Evolutionary conservation across 2,888 invertebrate species (phyloP), one percentile per base, ranked within the genome.

Genomic region (Agrenia bidenticulata): DNA sequence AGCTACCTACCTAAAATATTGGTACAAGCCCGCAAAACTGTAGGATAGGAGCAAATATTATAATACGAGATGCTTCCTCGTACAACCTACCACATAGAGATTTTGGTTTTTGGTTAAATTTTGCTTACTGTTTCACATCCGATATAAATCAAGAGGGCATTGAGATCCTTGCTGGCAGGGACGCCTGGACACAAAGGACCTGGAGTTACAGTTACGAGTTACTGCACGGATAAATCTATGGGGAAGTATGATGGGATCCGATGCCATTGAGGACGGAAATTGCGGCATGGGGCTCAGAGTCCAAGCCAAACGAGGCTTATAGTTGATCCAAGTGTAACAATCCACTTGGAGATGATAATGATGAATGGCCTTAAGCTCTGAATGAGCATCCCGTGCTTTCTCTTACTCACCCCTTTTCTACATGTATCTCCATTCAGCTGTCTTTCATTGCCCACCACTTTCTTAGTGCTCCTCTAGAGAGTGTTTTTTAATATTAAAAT

Each of bases 81-180:
- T 39, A 39, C 39, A 39, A 15, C 9, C 39, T 15, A 39, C 39
- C 15, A 11, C 39, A 9, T 39, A 39, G 39, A 15, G 9, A 15
- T 15, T 39, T 39, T 39, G 39, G 9, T 39, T 15, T 39, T 39
- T 39, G 9, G 39, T 15, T 9, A 39, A 39, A 39, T 39, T 15
- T 15, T 45, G 17, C 45, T 45, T 45, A 19, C 45, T 45, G 26
- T 58, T 55, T 68, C 64, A 62, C 62, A 64, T 65, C 66, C 58
- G 62, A 58, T 66, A 69, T 69, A 69, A 69, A 69, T 69, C 69
- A 69, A 66, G 59, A 45, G 19, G 45, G 5, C 19, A 45, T 45
- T 45, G 4, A 32, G 11, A 32, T 32, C 32, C 32, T 32, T n/a
- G 11, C 32, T 67, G 61, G 51, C 39, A 39, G 60, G 67, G 67